A percentile compares a stretch with the other conserved stretches of the same genome.
phyloP scores from a whole-genome alignment of 2,888 invertebrate species.

The Pardosa pseudoannulata region DNA sequence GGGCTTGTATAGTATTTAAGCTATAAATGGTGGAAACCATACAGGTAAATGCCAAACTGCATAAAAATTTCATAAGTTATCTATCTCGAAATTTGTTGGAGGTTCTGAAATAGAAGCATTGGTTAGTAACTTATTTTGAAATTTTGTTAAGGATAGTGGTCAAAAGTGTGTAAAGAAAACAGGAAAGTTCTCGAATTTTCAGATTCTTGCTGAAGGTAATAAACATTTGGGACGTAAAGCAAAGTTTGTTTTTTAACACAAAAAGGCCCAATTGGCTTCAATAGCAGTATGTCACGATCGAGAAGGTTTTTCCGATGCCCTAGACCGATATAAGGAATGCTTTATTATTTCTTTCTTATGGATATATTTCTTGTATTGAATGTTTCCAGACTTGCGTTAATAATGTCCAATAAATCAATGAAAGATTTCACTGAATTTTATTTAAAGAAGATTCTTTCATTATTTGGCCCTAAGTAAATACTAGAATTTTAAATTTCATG shows the following conservation, averaged over 20 bases:
- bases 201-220: constrained; percentile 21
- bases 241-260: background rate
- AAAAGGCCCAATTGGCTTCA: constrained; percentile 50
- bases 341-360: constrained; percentile 37
- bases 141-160: no score
- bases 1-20: no score
- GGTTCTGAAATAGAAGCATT: no score
- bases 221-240: constrained; percentile 4
- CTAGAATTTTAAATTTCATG: no score
- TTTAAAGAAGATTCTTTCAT: background rate
- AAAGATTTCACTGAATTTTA: background rate
- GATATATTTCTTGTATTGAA: background rate
- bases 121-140: no score
- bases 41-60: no score
- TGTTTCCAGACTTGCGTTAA: constrained; percentile 38
- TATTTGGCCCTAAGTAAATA: no score
- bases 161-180: no score
- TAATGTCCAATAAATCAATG: constrained; percentile 60
- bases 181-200: background rate
- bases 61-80: no score
- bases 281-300: constrained; percentile 50
- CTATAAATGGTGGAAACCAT: no score
- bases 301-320: constrained; percentile 34
- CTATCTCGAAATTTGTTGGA: no score
- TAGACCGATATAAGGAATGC: constrained; percentile 41